Evolutionary conservation across 2,113 vertebrate species (phyloP), one percentile per base, ranked within the genome.

Genomic region (Theristicus caerulescens): DNA sequence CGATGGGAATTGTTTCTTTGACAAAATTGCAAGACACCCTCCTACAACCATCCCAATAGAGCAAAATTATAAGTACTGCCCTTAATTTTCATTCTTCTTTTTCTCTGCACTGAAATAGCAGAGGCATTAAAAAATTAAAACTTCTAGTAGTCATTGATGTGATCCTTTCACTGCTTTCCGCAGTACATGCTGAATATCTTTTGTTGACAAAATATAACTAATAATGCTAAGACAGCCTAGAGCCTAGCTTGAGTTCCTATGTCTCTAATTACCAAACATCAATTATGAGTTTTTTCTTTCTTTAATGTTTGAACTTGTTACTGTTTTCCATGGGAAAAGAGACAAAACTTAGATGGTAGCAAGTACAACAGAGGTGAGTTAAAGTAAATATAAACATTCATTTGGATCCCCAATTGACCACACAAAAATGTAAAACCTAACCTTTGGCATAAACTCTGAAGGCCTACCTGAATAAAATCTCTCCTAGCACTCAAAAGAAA

Each of bases 161-260:
- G 44, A 81, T 61, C 25, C 15, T 17, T 77, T 65, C 65, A 64
- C 38, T 73, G 49, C 7, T 79, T 7, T 73, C 49, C 76, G 36
- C 40, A 91, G 18, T 34, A 77, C 17, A 52, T 21, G 31, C 27
- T 85, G 84, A 82, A 55, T 84, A 69, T 72, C 47, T 81, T 94
- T 61, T 96, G 82, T 85, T 91, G 82, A 73, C 84, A 94, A 95
- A 94, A 96, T 55, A 87, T 34, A 67, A 95, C n/a, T 88, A 90
- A 96, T 76, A 94, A 82, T n/a, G 25, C 27, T 73, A 80, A 81
- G 21, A 64, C 21, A 73, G 52, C 27, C 71, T 71, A 55, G 16
- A 77, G n/a, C 71, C 36, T 69, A 74, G 40, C 42, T 76, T 88
- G 64, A 76, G 26, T 74, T 86, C 26, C 46, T 81, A 51, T 17